Evolutionary conservation across 2,113 vertebrate genomes (phyloP), one percentile per base, ranked within the genome.

Genomic region (Chaenogobius annularis): DNA sequence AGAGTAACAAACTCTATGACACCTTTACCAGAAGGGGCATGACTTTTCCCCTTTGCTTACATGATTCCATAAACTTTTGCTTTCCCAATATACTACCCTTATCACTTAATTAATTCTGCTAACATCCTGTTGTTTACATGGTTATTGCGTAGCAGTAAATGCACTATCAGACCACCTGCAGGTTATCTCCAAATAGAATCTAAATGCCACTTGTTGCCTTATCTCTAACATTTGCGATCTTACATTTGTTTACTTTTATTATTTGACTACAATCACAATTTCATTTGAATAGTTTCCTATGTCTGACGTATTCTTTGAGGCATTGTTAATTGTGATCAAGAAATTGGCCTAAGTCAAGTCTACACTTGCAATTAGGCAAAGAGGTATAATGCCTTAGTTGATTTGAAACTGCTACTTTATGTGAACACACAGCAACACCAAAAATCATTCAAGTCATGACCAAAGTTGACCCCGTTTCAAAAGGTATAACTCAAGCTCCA

Each of bases 171-270:
- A 56, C n/a, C 20, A 56, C 20, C 54, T 23, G 20, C 54, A 23
- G 54, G 54, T 73, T 85, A 83, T 83, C 87, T 83, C 64, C 80
- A 83, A 81, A 91, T 80, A n/a, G 63, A 70, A 82, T 78, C 88
- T 81, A 83, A 90, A 84, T 74, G 79, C 73, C 64, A 44, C 74
- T 62, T 26, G 65, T 78, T 77, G 80, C 75, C 74, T 87, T 84
- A 84, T 81, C 14, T 52, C 19, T n/a, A 50, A 19, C 48, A 40
- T n/a, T 9, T 52, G 17, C 9, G 3, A 50, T 7, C 17, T 6
- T 19, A 50, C 1, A 7, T 50, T 7, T 52, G 15, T 50, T n/a
- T 10, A 8, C 8, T 52, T 52, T 9, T 19, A n/a, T 48, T 17
- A 3, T 15, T 48, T 15, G 26, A 4, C 1, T n/a, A n/a, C 17